Conservation (phyloP, 1,140 invertebrate species). For the Drosophila pandora region DNA sequence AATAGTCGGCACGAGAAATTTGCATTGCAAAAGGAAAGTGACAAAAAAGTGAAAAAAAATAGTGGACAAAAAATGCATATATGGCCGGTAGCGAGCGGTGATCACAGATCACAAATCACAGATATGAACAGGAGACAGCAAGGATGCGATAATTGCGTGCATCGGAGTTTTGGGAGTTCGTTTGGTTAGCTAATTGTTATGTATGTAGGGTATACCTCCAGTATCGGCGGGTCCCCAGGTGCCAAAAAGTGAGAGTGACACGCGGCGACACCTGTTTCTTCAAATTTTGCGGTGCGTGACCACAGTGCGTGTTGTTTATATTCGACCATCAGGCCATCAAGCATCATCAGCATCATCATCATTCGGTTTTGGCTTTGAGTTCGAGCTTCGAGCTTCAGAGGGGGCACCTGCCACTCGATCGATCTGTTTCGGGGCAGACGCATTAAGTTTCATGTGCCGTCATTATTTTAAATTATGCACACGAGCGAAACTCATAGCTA, state of each 20-base stretch:
- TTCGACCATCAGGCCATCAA: constrained; percentile 41
- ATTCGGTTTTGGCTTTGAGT: constrained; percentile 21
- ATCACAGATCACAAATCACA: constrained; percentile 52
- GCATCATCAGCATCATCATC: constrained; percentile 42
- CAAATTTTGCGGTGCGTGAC: constrained; percentile 12
- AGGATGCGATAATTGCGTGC: constrained; percentile 58
- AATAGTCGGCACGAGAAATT: constrained; percentile 80
- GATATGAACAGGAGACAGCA: constrained; percentile 51
- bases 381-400: background rate
- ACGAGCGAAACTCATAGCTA: constrained; percentile 58
- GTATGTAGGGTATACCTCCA: constrained; percentile 54
- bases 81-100: constrained; percentile 43
- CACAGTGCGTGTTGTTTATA: constrained; percentile 38
- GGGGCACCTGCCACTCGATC: constrained; percentile 32
- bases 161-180: constrained; percentile 12
- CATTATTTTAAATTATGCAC: constrained; percentile 82
- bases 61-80: constrained; percentile 13
- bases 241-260: constrained; percentile 67
- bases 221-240: constrained; percentile 11
- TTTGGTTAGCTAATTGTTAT: constrained; percentile 70
- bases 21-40: constrained; percentile 79
- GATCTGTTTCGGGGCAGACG: constrained; percentile 62
- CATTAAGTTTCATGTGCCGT: constrained; percentile 75
- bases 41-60: constrained; percentile 50
- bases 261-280: constrained; percentile 61